These are phyloP conservation scores for Plebejus melissa DNA, from an alignment of 2,888 invertebrate species.

Conservation along the genomic window DNA sequence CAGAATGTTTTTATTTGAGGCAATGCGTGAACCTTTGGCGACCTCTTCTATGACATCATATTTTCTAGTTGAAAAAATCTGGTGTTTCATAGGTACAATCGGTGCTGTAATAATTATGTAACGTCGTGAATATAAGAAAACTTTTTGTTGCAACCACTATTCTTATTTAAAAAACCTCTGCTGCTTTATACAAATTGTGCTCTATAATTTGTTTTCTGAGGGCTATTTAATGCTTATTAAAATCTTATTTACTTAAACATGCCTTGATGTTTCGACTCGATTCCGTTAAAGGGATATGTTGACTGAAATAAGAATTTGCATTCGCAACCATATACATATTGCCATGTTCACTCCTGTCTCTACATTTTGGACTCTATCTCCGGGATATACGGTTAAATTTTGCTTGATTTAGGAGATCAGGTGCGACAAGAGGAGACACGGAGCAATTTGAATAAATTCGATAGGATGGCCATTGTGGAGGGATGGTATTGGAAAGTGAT, in stretches of 20 bases:
- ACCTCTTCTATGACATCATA: neutral
- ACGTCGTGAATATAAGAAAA: neutral
- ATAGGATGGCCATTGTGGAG: conserved; percentile 55
- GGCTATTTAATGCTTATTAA: neutral
- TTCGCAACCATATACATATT: conserved; percentile 58
- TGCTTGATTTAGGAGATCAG: conserved; percentile 47
- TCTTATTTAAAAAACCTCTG: too few relatives aligned
- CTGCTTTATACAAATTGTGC: too few relatives aligned
- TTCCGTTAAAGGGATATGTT: conserved; percentile 72
- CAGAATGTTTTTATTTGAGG: too few relatives aligned
- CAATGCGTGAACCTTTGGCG: too few relatives aligned
- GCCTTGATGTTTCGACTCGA: conserved; percentile 31
- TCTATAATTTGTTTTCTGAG: neutral
- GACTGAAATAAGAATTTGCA: conserved; percentile 74
- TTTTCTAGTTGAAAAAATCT: neutral
- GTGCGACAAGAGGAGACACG: conserved; percentile 65
- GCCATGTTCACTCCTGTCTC: conserved; percentile 57
- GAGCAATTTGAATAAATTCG: conserved; percentile 77
- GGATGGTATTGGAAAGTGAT: conserved; percentile 70
- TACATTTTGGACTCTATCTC: conserved; percentile 35
- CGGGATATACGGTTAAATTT: conserved; percentile 38
- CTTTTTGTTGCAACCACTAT: too few relatives aligned
- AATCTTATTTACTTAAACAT: neutral
- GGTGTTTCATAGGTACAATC: neutral
- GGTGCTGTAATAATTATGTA: neutral